Conservation (phyloP, 2,113 vertebrate genomes). For the Hiodon tergisus region DNA sequence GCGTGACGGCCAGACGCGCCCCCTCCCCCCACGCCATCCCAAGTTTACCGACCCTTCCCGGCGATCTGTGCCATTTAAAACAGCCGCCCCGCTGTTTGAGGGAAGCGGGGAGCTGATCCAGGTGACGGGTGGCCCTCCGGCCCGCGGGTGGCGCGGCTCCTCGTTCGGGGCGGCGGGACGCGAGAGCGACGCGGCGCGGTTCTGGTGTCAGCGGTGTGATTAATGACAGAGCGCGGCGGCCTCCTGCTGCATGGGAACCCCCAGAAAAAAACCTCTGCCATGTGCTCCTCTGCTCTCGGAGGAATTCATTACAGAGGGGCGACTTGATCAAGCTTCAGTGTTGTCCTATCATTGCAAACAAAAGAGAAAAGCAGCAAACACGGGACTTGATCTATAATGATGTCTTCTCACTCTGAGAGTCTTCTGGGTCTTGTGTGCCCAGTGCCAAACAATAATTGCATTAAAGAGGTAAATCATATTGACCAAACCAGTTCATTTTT, state of each 20-base stretch:
- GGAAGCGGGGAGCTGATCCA: conserved; percentile 66
- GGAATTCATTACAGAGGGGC: neutral
- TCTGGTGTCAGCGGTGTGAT: conserved; percentile 64
- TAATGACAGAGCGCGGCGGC: conserved; percentile 56
- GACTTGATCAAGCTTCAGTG: neutral
- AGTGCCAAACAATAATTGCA: too few relatives aligned
- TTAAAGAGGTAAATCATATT: too few relatives aligned
- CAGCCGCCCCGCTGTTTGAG: conserved; percentile 72
- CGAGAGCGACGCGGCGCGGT: conserved; percentile 53
- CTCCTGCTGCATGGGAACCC: conserved; percentile 60
- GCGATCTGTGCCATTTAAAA: conserved; percentile 65
- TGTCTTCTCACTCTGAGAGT: neutral
- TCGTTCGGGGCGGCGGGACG: conserved; percentile 57
- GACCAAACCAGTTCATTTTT: too few relatives aligned
- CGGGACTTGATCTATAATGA: conserved; percentile 4
- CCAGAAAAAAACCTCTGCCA: conserved; percentile 53
- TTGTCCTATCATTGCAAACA: conserved; percentile 14
- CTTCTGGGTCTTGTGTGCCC: too few relatives aligned
- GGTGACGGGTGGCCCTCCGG: conserved; percentile 66
- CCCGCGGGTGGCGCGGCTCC: conserved; percentile 59
- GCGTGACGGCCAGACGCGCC: conserved; percentile 50
- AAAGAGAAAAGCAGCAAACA: conserved; percentile 2
- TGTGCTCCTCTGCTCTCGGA: conserved; percentile 27
- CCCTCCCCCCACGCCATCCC: conserved; percentile 50
- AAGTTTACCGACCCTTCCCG: conserved; percentile 64